These are phyloP conservation scores for Arctocebus calabarensis DNA, from an alignment of 2,797 vertebrate species.

Conservation along the genomic window DNA sequence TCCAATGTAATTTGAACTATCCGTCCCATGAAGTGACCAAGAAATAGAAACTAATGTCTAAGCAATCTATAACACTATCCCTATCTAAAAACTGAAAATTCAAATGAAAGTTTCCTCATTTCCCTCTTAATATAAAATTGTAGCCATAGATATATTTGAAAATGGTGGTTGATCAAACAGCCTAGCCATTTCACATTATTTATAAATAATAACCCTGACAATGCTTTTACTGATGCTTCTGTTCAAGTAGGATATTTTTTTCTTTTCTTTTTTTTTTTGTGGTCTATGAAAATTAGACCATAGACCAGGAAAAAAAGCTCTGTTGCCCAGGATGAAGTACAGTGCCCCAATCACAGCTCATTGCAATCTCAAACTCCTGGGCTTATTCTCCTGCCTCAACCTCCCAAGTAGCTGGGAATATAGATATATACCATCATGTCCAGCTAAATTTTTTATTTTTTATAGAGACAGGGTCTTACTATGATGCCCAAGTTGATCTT, in stretches of 20 bases:
- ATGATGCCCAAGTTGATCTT: background rate
- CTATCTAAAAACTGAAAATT: slow-evolving; percentile 44
- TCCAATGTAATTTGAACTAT: slow-evolving; percentile 12
- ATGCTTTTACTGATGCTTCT: background rate
- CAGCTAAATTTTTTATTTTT: background rate
- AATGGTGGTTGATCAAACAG: background rate
- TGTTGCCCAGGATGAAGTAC: background rate
- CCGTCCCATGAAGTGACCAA: background rate
- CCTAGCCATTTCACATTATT: background rate
- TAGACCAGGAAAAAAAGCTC: background rate
- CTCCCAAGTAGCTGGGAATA: background rate
- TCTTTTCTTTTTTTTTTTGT: background rate
- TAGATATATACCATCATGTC: background rate
- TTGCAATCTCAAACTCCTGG: background rate
- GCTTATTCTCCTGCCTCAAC: background rate
- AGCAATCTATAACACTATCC: slow-evolving; percentile 22
- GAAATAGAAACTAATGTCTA: slow-evolving; percentile 56
- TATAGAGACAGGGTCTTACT: background rate
- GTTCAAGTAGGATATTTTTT: background rate
- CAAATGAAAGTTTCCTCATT: slow-evolving; percentile 35
- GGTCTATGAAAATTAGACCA: no score
- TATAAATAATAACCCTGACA: slow-evolving; percentile 41
- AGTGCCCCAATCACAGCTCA: background rate
- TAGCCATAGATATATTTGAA: background rate
- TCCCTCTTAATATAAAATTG: slow-evolving; percentile 49